Conservation (phyloP, 2,888 invertebrate species). For the Pandemis corylana region DNA sequence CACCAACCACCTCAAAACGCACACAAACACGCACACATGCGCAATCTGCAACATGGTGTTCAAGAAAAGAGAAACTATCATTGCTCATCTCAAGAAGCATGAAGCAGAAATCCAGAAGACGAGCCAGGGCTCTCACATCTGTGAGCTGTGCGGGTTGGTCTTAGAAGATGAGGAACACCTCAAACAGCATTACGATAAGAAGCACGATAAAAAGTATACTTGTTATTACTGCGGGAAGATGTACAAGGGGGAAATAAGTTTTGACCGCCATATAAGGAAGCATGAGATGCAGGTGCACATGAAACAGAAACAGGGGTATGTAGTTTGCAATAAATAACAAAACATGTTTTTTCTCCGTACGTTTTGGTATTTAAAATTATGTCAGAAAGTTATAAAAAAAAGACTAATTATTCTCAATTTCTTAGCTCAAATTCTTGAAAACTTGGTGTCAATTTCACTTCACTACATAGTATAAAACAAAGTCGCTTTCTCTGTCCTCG, state of each 20-base stretch:
- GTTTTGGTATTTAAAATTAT: too few species aligned
- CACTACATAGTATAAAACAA: too few species aligned
- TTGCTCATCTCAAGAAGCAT: constrained; percentile 67
- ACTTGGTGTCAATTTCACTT: too few species aligned
- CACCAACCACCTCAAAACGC: constrained; percentile 63
- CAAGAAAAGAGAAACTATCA: constrained; percentile 65
- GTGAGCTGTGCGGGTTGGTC: constrained; percentile 69
- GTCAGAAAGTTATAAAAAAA: too few species aligned
- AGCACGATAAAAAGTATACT: constrained; percentile 68
- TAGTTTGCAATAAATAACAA: background rate
- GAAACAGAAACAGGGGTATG: constrained; percentile 47
- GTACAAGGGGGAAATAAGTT: constrained; percentile 68
- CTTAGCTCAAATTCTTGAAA: too few species aligned
- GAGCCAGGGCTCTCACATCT: constrained; percentile 57
- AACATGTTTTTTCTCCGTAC: too few species aligned
- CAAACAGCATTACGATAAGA: constrained; percentile 60
- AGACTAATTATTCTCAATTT: too few species aligned
- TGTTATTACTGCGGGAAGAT: constrained; percentile 75
- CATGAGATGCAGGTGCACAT: constrained; percentile 62
- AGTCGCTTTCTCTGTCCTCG: too few species aligned
- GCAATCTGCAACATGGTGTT: constrained; percentile 66
- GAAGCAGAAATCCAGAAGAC: constrained; percentile 48
- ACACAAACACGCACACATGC: constrained; percentile 67
- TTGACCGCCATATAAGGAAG: constrained; percentile 71
- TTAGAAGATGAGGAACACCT: constrained; percentile 56